A percentile compares a stretch with the other conserved stretches of the same genome.
Evolutionary conservation across 2,888 invertebrate genomes (phyloP).

Genomic region (Spisula subtruncata): DNA sequence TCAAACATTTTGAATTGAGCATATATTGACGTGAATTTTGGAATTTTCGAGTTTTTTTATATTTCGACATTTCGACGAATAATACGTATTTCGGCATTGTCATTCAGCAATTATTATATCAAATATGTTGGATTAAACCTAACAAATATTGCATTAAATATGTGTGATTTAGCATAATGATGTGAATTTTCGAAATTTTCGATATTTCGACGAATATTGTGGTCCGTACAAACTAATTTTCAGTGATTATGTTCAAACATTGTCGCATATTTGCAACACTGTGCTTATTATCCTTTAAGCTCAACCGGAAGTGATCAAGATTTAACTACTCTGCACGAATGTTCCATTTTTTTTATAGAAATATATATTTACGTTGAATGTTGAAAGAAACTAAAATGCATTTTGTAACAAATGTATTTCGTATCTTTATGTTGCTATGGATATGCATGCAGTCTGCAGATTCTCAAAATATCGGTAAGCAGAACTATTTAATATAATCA

Average conservation of each 20-base stretch:
- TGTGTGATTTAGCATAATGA: not conserved
- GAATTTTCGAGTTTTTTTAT: no score
- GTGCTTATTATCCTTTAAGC: no score
- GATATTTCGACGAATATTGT: no score
- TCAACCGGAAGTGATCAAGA: no score
- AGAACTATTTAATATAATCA: not conserved
- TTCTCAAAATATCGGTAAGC: conserved; percentile 2
- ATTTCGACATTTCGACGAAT: no score
- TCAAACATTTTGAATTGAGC: no score
- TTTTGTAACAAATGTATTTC: not conserved
- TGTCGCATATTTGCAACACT: no score
- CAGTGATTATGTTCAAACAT: no score
- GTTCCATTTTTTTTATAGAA: not conserved
- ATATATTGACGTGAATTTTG: no score
- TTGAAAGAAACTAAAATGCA: not conserved
- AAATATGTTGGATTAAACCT: not conserved
- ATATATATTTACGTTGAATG: not conserved
- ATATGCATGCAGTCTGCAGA: not conserved
- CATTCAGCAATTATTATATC: not conserved
- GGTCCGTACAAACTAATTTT: no score
- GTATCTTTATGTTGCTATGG: not conserved
- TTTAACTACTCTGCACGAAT: no score
- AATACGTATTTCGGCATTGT: not conserved
- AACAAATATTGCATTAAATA: not conserved
- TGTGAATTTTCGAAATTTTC: no score